Conservation (phyloP, 2,888 invertebrate species). For the Drosophila pseudotakahashii region DNA sequence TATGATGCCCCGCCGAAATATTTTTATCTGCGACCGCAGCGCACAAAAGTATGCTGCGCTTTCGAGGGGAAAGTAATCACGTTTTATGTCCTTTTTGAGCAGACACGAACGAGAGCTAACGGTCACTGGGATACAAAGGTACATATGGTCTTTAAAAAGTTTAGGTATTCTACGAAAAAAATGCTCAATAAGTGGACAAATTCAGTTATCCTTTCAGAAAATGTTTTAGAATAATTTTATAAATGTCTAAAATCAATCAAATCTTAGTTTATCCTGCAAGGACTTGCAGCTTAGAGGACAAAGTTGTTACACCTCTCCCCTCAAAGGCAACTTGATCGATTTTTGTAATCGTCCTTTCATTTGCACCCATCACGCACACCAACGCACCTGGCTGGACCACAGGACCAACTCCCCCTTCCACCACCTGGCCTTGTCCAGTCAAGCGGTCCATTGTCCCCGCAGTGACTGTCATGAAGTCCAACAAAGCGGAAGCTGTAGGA, state of each 20-base stretch:
- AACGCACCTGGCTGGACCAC: constrained; percentile 37
- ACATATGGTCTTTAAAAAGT: not conserved
- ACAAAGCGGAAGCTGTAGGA: constrained; percentile 77
- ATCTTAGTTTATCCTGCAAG: not conserved
- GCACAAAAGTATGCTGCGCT: constrained; percentile 46
- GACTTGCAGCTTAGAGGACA: not conserved
- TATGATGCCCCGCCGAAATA: constrained; percentile 35
- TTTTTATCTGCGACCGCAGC: constrained; percentile 53
- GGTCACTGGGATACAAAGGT: not conserved
- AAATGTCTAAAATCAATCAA: not conserved
- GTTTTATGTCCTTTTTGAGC: constrained; percentile 31
- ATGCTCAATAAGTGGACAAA: too few species aligned
- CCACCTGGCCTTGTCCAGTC: constrained; percentile 39
- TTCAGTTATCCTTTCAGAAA: too few species aligned
- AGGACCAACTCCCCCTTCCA: not conserved
- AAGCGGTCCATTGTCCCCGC: constrained; percentile 46
- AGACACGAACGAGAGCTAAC: not conserved
- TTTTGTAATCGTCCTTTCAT: constrained; percentile 53
- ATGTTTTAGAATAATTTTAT: too few species aligned
- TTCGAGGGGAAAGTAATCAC: constrained; percentile 21
- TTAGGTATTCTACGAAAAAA: not conserved
- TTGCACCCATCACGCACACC: constrained; percentile 34
- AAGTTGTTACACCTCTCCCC: constrained; percentile 1
- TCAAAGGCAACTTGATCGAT: constrained; percentile 54
- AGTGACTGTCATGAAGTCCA: constrained; percentile 57